Base-by-base conservation (phyloP, 2,797 vertebrate genomes). In the Peromyscus nudipes region DNA sequence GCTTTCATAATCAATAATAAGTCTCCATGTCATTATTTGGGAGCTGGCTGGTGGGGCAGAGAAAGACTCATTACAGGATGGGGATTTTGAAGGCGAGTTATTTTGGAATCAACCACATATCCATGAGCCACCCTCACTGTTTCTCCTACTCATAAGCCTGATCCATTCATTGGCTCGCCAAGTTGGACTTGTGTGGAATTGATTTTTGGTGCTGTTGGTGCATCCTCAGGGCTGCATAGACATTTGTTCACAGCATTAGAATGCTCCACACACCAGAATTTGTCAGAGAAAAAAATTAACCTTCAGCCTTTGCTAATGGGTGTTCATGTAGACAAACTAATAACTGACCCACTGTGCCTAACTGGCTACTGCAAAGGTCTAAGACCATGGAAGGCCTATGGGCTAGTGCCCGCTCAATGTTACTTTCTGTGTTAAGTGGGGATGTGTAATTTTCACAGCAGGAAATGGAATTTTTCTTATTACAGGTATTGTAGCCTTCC, bases 241-340 rank as follows among this genome's bases (percentile, higher is more conserved):
- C 75, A 49, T 77, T 77, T 29, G 27, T 21, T 40, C n/a, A 40
- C 37, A 19, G 71, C 71, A 3, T 40, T 75, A 16, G 25, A 7
- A n/a, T 67, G 46, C 9, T 52, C 40, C 67, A 46, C n/a, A 89
- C 17, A 73, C 49, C 10, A 71, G 29, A 75, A 79, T 3, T n/a
- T 60, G 79, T 43, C 64, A 64, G 52, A 81, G 71, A 10, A 31
- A 65, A 93, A 96, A 95, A 90, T 81, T 64, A 80, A 57, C 37
- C 49, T 2, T 11, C 52, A 52, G 57, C 37, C 31, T 94, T 93
- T 64, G 81, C 43, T 96, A 88, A 71, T 40, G 9, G 21, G 64
- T 82, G 89, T 62, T 52, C 25, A 87, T 69, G 34, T 10, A 49
- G 82, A 6, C 81, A 94, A 96, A 43, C 76, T 82, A 73, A 69